Percentiles rank a stretch among this genome's conserved stretches.
Evolutionary conservation across 2,888 invertebrate species (phyloP).

Genomic region (Agonum fuliginosum): DNA sequence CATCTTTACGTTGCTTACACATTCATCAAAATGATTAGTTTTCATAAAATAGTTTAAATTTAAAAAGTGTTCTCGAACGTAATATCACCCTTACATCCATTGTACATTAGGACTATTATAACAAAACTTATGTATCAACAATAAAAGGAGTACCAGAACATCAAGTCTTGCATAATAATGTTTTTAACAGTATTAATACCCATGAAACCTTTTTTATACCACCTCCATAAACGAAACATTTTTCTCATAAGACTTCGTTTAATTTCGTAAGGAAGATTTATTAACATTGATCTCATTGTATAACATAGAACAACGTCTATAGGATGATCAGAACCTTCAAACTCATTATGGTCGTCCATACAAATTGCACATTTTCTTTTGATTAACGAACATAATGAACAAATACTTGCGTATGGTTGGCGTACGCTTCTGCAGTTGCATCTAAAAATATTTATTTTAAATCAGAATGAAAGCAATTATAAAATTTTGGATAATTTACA

Average conservation of each 20-base stretch:
- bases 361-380: neutral
- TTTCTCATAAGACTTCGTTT: neutral
- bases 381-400: neutral
- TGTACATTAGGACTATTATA: too few species aligned
- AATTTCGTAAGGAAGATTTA: neutral
- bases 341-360: neutral
- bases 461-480: constrained; percentile 40
- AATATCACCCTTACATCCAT: too few species aligned
- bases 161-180: too few species aligned
- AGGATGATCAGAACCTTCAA: neutral
- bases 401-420: neutral
- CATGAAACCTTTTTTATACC: neutral
- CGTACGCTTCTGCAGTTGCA: neutral
- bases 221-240: neutral
- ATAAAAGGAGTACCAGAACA: too few species aligned
- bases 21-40: too few species aligned
- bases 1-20: too few species aligned
- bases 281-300: neutral
- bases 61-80: too few species aligned
- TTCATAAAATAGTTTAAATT: too few species aligned
- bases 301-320: neutral
- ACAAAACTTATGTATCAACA: too few species aligned
- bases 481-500: too few species aligned
- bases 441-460: constrained; percentile 28
- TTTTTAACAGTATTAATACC: too few species aligned